Evolutionary conservation across 2,113 vertebrate genomes (phyloP), one percentile per base, ranked within the genome.

Genomic region (Menura novaehollandiae): DNA sequence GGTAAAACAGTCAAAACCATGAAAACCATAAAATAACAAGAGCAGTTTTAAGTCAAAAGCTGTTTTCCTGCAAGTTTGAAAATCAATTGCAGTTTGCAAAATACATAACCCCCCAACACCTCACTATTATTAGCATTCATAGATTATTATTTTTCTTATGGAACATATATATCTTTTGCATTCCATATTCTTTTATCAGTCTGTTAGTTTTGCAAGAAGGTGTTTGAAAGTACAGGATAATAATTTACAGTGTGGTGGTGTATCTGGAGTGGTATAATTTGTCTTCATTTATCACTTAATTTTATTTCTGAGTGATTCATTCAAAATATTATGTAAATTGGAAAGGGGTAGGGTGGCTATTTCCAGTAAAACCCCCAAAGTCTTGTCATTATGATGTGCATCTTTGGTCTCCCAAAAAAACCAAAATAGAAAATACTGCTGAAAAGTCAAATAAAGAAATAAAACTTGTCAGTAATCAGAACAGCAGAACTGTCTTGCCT

Each of bases 101-200:
- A 63, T 35, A 39, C 4, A 33, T 22, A 79, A 79, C 49, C 5
- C 0, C 0, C 4, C 8, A 32, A 3, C 4, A 58, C 3, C 3
- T 39, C 52, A 19, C 11, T 52, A 13, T 59, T 67, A 35, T 43
- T 60, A 75, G 27, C 6, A 64, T 39, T 49, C 30, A 46, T 5
- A n/a, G 4, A 7, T 58, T 28, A 3, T 60, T n/a, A 4, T 17
- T 76, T 46, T 68, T 16, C 7, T 53, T 43, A 10, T 92, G 11
- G 4, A 80, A 84, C 49, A n/a, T 13, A 32, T 22, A 59, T 58
- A 12, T 8, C 5, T 80, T 15, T 46, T 83, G 6, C 13, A 53
- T 62, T 83, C 7, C 5, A 15, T n/a, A 32, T 56, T 49, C 10
- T 67, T 56, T 66, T 41, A n/a, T 35, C 10, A 53, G 13, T 52